Percentiles rank a stretch among this genome's conserved stretches.
phyloP scores from a whole-genome alignment of 2,113 vertebrate genomes.

The Galemys pyrenaicus region DNA sequence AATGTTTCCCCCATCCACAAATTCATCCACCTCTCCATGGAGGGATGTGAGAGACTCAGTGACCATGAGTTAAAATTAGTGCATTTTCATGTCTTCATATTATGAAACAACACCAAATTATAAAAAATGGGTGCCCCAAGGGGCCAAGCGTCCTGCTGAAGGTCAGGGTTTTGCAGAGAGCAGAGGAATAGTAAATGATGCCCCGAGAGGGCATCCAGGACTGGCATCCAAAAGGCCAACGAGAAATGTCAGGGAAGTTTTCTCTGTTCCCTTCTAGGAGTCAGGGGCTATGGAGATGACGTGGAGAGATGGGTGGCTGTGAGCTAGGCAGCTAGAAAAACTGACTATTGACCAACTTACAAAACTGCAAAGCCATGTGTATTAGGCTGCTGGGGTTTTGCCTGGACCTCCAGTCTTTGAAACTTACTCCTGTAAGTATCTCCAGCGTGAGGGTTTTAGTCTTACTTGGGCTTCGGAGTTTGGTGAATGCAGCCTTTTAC shows the following conservation, averaged over 20 bases:
- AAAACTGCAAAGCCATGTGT: not conserved
- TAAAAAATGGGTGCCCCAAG: not conserved
- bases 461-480: not conserved
- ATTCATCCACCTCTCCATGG: not conserved
- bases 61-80: not conserved
- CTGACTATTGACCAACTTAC: constrained; percentile 11
- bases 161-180: not conserved
- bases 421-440: not conserved
- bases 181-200: not conserved
- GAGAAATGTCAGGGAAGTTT: not conserved
- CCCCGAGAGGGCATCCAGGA: not conserved
- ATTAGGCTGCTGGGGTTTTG: not conserved
- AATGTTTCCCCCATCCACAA: no score
- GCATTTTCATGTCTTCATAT: no score
- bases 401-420: not conserved
- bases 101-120: fast-evolving
- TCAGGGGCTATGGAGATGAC: no score
- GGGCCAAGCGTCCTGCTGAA: not conserved
- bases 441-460: not conserved
- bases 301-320: fast-evolving
- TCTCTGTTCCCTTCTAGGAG: not conserved
- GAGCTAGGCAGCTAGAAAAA: not conserved
- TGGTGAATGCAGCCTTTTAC: not conserved
- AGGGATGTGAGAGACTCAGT: not conserved
- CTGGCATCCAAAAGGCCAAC: not conserved